Evolutionary conservation across 2,888 invertebrate species (phyloP), one percentile per base, ranked within the genome.

Genomic region (Spodoptera littoralis): DNA sequence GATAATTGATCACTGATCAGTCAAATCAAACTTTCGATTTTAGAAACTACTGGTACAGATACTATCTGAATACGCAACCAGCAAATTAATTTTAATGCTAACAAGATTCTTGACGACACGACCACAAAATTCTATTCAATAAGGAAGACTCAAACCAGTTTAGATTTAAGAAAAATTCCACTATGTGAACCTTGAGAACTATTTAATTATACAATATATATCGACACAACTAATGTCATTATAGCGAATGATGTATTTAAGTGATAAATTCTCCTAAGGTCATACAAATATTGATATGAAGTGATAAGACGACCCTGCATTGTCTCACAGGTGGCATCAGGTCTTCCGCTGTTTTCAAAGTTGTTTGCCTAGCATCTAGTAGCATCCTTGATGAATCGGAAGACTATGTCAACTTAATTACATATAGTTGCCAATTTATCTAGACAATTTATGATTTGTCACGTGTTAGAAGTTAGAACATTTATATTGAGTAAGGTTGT

Each of bases 291-390:
- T 90, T 91, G 85, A 85, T 82, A 82, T 72, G 70, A 54, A 68
- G 67, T 84, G 91, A 91, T 91, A 90, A 87, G 63, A 66, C 79
- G 87, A 88, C 90, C 90, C 90, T 90, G 91, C 87, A 89, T 91
- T 91, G 90, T 90, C 75, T 88, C 60, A 48, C 72, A 69, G 58
- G 57, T 73, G 70, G 65, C 79, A 83, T 83, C 77, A 65, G 55
- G 76, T 82, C 84, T 85, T 82, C 85, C 83, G 78, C 47, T 30
- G 65, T 60, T 50, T 64, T 73, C 58, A 45, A 57, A 68, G 48
- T 44, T 60, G 58, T 80, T 79, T 77, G 67, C 63, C 11, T 13
- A 61, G 42, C 44, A 36, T 57, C 53, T 63, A 73, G 58, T 50
- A 68, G 56, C 60, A 66, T 24, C 65, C 76, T 65, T 76, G 64